Evolutionary conservation across 1,140 invertebrate genomes (phyloP).

Genomic region (Lysiphlebus fabarum): DNA sequence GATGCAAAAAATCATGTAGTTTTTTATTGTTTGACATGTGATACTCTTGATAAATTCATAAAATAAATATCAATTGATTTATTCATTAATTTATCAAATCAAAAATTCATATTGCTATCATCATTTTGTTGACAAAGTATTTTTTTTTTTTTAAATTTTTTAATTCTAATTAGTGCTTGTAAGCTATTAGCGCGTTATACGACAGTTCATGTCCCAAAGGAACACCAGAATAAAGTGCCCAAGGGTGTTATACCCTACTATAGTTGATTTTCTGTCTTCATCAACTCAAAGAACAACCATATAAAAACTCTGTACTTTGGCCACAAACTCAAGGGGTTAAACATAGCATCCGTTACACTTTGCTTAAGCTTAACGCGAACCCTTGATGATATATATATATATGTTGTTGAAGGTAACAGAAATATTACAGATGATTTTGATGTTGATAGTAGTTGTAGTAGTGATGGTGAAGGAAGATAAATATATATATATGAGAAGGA

Average conservation of each 20-base stretch:
- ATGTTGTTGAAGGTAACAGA: too few species aligned
- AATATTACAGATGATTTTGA: too few species aligned
- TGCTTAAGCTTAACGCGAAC: constrained; percentile 34
- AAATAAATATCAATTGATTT: too few species aligned
- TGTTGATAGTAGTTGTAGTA: too few species aligned
- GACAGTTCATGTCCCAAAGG: constrained; percentile 15
- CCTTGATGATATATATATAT: constrained; percentile 23
- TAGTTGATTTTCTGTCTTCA: not conserved
- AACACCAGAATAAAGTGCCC: constrained; percentile 8
- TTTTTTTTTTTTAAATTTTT: too few species aligned
- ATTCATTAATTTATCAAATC: too few species aligned
- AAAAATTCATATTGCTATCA: too few species aligned
- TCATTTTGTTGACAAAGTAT: too few species aligned
- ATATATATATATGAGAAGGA: constrained; percentile 7
- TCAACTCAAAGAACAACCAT: constrained; percentile 52
- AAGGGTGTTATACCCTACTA: not conserved
- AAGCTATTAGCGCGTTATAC: not conserved
- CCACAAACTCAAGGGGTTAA: constrained; percentile 55
- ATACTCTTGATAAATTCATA: too few species aligned
- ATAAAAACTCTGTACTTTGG: constrained; percentile 53
- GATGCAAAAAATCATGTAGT: too few species aligned
- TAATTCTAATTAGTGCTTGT: not conserved
- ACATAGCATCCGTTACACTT: constrained; percentile 47
- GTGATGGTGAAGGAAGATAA: not conserved
- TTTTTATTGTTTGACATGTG: too few species aligned